Conservation (phyloP, 2,888 invertebrate genomes). For the Xestia rhomboidea region DNA sequence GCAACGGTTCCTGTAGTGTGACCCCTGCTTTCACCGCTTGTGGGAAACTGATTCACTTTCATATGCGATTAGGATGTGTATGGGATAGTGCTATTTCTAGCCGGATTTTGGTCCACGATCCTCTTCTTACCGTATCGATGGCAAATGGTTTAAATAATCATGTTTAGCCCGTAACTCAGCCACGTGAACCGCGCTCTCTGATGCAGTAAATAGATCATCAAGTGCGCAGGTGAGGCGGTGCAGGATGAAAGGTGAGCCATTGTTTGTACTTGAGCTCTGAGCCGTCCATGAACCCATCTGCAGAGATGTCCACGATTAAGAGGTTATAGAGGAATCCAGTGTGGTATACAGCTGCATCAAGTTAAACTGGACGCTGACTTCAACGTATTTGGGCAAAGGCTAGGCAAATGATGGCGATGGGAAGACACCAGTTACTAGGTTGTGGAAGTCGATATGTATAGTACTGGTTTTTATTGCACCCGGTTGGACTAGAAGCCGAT, state of each 20-base stretch:
- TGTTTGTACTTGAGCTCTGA: too few species aligned
- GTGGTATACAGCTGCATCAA: too few species aligned
- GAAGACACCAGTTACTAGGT: not conserved
- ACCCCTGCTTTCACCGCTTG: constrained; percentile 63
- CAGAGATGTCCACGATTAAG: too few species aligned
- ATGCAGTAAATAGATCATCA: too few species aligned
- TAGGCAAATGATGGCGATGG: not conserved
- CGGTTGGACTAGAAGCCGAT: not conserved
- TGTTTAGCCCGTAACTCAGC: too few species aligned
- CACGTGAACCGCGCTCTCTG: too few species aligned
- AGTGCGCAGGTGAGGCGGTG: too few species aligned
- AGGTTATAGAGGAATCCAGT: too few species aligned
- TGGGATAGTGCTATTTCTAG: constrained; percentile 11
- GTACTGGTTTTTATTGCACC: not conserved
- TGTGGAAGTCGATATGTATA: not conserved
- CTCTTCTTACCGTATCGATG: too few species aligned
- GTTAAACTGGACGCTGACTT: not conserved
- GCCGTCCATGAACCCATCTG: too few species aligned
- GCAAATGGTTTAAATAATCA: too few species aligned
- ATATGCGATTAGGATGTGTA: constrained; percentile 20
- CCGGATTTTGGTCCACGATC: not conserved
- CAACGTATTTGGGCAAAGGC: not conserved
- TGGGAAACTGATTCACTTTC: constrained; percentile 60
- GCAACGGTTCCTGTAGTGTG: constrained; percentile 61
- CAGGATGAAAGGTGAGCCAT: too few species aligned